A percentile compares a stretch with the other conserved stretches of the same genome.
Evolutionary conservation across 2,113 vertebrate genomes (phyloP).

Genomic region (Mesocricetus auratus): DNA sequence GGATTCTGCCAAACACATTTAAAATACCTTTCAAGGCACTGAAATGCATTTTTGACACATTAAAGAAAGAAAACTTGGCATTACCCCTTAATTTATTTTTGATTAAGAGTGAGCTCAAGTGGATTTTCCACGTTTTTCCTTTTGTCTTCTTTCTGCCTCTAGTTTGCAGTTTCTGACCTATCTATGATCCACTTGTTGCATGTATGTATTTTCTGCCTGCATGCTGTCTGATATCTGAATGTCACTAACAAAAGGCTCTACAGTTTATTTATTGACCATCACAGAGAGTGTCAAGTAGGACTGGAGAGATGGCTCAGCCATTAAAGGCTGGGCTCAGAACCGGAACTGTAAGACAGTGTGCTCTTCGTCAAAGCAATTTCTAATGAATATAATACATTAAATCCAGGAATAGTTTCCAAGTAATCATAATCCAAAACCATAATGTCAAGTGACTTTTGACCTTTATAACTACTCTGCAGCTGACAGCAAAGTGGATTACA

Average conservation of each 20-base stretch:
- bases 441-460: slow-evolving; percentile 35
- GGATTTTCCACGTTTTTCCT: not conserved
- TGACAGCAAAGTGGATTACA: slow-evolving; percentile 52
- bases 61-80: not conserved
- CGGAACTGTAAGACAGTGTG: not conserved
- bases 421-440: not conserved
- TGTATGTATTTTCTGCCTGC: not conserved
- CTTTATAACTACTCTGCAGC: slow-evolving; percentile 25
- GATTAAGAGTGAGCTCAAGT: not conserved
- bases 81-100: not conserved
- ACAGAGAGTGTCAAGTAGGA: not conserved
- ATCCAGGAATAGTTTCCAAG: not conserved
- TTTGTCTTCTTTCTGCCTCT: not conserved
- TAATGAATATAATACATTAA: too few relatives aligned
- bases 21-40: not conserved
- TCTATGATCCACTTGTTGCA: not conserved
- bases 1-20: not conserved
- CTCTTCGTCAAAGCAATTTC: not conserved
- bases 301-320: too few relatives aligned
- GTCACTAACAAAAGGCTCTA: not conserved
- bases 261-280: not conserved
- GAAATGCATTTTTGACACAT: not conserved
- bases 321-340: too few relatives aligned
- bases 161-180: not conserved
- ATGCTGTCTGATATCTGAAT: not conserved